These are phyloP conservation scores for Drosophila biarmipes DNA, from an alignment of 1,140 invertebrate species.

Conservation along the genomic window DNA sequence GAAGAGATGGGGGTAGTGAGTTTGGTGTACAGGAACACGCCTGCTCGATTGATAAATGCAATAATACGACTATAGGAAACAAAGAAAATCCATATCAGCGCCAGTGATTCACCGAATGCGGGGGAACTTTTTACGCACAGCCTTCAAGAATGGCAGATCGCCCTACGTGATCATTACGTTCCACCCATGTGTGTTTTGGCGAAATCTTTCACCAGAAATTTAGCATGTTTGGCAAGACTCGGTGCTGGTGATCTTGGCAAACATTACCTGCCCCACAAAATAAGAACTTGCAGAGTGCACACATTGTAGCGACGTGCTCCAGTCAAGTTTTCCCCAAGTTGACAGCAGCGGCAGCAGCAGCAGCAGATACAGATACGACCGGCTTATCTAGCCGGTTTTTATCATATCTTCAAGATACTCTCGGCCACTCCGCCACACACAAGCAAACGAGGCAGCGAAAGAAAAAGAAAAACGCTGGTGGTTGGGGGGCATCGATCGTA, in stretches of 20 bases:
- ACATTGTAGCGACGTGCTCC: constrained; percentile 37
- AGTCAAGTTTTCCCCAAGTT: constrained; percentile 39
- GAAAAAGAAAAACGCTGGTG: constrained; percentile 3
- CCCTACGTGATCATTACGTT: constrained; percentile 30
- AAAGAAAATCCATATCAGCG: constrained; percentile 59
- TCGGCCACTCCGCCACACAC: constrained; percentile 16
- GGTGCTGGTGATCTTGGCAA: constrained; percentile 24
- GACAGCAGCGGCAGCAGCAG: too few species aligned
- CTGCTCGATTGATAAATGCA: constrained; percentile 47
- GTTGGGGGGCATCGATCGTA: constrained; percentile 49
- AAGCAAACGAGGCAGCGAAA: constrained; percentile 14
- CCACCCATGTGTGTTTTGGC: constrained; percentile 7
- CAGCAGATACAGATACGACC: constrained; percentile 33
- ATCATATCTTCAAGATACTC: constrained; percentile 52
- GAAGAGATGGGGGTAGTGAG: neutral
- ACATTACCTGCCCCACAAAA: constrained; percentile 41
- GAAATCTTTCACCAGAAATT: constrained; percentile 10
- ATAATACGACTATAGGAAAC: constrained; percentile 30
- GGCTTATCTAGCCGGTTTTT: constrained; percentile 55
- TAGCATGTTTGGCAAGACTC: constrained; percentile 24
- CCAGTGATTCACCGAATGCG: constrained; percentile 33
- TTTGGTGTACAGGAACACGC: constrained; percentile 19
- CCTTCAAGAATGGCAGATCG: neutral
- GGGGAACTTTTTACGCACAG: neutral
- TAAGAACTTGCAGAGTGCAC: constrained; percentile 16